These are phyloP conservation scores for Gerris buenoi DNA, from an alignment of 1,140 invertebrate species.

Conservation along the genomic window DNA sequence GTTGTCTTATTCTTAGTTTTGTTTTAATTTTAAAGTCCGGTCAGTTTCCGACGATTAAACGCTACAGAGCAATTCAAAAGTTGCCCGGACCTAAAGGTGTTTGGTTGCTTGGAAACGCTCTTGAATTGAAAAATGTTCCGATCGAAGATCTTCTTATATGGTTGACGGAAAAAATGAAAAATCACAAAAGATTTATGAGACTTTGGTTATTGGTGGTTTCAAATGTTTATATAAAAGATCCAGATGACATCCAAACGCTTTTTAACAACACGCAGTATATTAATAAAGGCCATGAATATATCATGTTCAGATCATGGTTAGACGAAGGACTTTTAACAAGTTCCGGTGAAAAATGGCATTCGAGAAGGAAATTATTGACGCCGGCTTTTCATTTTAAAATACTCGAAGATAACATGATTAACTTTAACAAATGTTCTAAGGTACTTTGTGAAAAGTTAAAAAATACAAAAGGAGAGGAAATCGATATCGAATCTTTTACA, in stretches of 20 bases:
- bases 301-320: not conserved
- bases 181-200: not conserved
- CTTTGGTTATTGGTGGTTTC: not conserved
- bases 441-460: constrained; percentile 30
- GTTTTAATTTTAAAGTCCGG: too few species aligned
- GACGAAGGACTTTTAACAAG: not conserved
- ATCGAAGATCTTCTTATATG: not conserved
- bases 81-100: not conserved
- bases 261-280: not conserved
- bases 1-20: too few species aligned
- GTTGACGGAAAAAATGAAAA: not conserved
- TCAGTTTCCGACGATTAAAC: not conserved
- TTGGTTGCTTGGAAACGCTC: not conserved
- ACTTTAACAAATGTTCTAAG: constrained; percentile 53
- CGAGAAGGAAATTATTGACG: constrained; percentile 50
- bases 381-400: constrained; percentile 34
- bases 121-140: not conserved
- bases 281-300: not conserved
- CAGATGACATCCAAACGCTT: not conserved
- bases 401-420: constrained; percentile 50
- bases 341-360: constrained; percentile 45
- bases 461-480: constrained; percentile 27
- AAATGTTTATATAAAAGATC: not conserved
- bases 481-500: constrained; percentile 45
- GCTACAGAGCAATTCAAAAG: not conserved